Base-by-base conservation (phyloP, 2,797 vertebrate genomes). In the Semaprochilodus insignis region DNA sequence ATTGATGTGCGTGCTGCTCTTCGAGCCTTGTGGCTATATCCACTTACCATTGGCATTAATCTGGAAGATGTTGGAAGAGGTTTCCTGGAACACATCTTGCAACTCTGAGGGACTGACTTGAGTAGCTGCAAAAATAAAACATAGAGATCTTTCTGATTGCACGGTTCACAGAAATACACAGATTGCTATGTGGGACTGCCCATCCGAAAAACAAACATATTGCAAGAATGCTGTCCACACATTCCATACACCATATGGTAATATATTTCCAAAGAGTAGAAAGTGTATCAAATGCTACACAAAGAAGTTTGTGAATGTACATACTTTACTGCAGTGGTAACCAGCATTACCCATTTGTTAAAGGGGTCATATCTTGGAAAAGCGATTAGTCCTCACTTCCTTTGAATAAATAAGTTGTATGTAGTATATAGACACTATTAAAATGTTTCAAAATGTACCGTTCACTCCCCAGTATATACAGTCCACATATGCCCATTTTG, bases 31-130 rank as follows among this genome's bases (percentile, higher is more conserved):
- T 57, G 6, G 4, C 1, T 25, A 55, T 55, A 57, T 4, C 60
- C 55, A 85, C 94, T 81, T 91, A 97, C 96, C 96, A 0, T 96
- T 97, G 86, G 94, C 93, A 84, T 97, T 97, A 91, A 98, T 97
- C 88, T 92, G 93, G 92, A 96, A 97, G 88, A 97, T 93, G 0
- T 91, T 96, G 89, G 96, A 95, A 1, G 96, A 96, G 25, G 95
- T 95, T 88, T 96, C 95, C 87, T 97, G 96, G 86, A 97, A 96
- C 81, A 99, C 95, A 69, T 97, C 96, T 88, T 97, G 95, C 17
- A 97, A 92, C 55, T 97, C 96, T 0, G 91, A 92, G 0, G 95
- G 93, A 88, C 96, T 96, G 76, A 96, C 94, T 93, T 97, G 96
- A 7, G 96, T 96, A 84, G 96, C 97, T 97, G 89, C 21, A 71